These are phyloP conservation scores for Lutjanus erythropterus DNA, from an alignment of 2,113 vertebrate species.

Conservation along the genomic window DNA sequence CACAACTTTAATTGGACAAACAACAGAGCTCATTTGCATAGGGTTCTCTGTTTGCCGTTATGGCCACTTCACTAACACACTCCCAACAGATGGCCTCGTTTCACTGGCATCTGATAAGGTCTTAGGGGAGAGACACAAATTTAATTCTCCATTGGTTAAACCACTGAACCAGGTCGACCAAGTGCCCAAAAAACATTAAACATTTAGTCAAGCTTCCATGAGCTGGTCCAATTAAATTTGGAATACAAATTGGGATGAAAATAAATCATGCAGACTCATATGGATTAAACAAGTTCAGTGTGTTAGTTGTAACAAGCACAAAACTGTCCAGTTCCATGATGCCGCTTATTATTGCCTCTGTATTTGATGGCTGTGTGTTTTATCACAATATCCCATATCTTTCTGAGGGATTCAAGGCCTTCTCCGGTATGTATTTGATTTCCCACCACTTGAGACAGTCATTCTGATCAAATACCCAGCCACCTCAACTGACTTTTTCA, in stretches of 20 bases:
- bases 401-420: background rate
- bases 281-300: constrained; percentile 27
- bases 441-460: too few species aligned
- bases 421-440: background rate
- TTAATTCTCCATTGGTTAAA: constrained; percentile 70
- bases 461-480: background rate
- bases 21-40: constrained; percentile 32
- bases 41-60: constrained; percentile 17
- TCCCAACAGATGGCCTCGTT: constrained; percentile 69
- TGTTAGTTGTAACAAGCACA: constrained; percentile 15
- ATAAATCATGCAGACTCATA: constrained; percentile 3
- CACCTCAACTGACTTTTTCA: background rate
- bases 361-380: background rate
- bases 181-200: constrained; percentile 48
- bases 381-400: background rate
- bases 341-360: background rate
- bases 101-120: constrained; percentile 51
- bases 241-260: constrained; percentile 24
- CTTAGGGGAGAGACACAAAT: constrained; percentile 66
- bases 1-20: constrained; percentile 14
- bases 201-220: constrained; percentile 55
- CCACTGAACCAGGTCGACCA: constrained; percentile 65
- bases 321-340: background rate
- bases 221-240: constrained; percentile 49
- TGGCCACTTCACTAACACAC: constrained; percentile 29